Percentiles rank a stretch among this genome's conserved stretches.
Evolutionary conservation across 2,888 invertebrate genomes (phyloP).

Genomic region (Drosophila algonquin): DNA sequence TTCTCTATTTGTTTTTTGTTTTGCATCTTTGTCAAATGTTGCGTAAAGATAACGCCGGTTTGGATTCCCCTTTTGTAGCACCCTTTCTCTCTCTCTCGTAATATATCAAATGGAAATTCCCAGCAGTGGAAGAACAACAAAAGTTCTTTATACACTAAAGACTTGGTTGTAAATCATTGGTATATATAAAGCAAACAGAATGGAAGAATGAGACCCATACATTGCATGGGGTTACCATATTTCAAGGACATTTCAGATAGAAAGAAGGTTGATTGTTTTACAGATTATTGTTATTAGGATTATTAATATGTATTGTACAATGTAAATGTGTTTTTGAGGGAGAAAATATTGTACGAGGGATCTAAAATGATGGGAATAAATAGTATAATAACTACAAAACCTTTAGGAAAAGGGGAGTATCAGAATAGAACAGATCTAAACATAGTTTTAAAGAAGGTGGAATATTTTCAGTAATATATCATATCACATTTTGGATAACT

Average conservation of each 20-base stretch:
- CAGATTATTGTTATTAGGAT: not conserved
- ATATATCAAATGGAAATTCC: not conserved
- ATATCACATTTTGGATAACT: too few species aligned
- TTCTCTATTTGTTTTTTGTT: constrained; percentile 17
- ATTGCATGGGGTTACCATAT: not conserved
- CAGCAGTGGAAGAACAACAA: constrained; percentile 36
- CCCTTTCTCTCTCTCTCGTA: constrained; percentile 1
- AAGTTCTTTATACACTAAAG: constrained; percentile 46
- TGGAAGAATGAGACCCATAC: not conserved
- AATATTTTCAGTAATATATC: too few species aligned
- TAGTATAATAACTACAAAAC: too few species aligned
- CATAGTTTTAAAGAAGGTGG: too few species aligned
- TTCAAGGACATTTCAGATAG: not conserved
- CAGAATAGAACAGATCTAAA: too few species aligned
- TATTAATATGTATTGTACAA: too few species aligned
- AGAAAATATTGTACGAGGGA: not conserved
- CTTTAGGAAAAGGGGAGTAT: too few species aligned
- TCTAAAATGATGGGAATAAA: too few species aligned
- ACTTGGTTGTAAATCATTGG: not conserved
- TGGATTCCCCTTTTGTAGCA: constrained; percentile 2
- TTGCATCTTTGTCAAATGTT: constrained; percentile 62
- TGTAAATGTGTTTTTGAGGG: too few species aligned
- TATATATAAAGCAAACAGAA: not conserved
- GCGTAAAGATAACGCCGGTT: constrained; percentile 64
- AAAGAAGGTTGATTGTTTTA: not conserved